Base-by-base conservation (phyloP, 2,888 invertebrate species). In the Drosophila engyochracea region DNA sequence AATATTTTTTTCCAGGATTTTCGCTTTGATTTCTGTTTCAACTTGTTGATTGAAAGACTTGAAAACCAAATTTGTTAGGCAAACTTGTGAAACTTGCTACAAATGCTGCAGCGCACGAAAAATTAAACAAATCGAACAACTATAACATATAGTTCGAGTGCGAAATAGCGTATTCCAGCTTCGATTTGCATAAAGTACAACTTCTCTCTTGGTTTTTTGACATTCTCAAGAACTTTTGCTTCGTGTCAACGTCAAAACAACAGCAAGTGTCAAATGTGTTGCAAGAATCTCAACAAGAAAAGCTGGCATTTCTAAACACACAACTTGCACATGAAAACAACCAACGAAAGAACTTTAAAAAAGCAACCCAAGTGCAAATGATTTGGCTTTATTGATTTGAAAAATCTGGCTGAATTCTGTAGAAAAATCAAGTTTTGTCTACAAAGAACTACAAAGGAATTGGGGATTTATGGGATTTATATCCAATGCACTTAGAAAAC, bases 201-300 rank as follows among this genome's bases (percentile, higher is more conserved):
- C 16, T 28, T 19, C 4, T 55, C 25, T 76, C 64, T 71, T 70
- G 39, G 51, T 78, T 72, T 67, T 77, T 74, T 57, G 77, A 86
- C 90, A 90, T 90, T 86, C 89, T 78, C 64, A 71, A 85, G 86
- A 86, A 90, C 73, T 85, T 83, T 73, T 83, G 86, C 68, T 64
- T 75, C 79, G 44, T 79, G 78, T 79, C 79, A 79, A 81, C 86
- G 81, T 85, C 71, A 47, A 16, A 25, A 9, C 47, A 76, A 76
- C 72, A 47, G 19, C 37, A 74, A 70, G 80, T 86, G 74, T 78
- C 76, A 79, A 84, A 85, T 89, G 83, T 83, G 81, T 82, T 66
- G 85, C 76, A 90, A 85, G 74, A 90, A 83, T 77, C 67, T 55
- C 25, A 57, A 57, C 52, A 28, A 47, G 61, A 78, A 74, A 79